A percentile compares a stretch with the other conserved stretches of the same genome.
Conservation (phyloP, 2,113 vertebrate genomes). For the Indicator indicator region DNA sequence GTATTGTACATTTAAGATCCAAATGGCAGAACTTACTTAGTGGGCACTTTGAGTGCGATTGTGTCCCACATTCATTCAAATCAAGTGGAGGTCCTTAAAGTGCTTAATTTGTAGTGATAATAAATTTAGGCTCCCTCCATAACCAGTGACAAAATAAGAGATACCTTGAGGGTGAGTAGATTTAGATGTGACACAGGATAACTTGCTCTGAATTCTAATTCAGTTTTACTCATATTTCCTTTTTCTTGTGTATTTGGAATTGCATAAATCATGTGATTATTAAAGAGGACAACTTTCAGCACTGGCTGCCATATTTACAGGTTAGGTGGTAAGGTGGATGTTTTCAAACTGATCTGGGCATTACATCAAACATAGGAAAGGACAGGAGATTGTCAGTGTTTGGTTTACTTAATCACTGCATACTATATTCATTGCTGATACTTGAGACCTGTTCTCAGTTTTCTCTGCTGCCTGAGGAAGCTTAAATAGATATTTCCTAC, state of each 20-base stretch:
- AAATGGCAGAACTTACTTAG: not conserved
- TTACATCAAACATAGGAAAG: not conserved
- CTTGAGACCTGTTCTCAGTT: not conserved
- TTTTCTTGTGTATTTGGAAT: not conserved
- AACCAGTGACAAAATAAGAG: not conserved
- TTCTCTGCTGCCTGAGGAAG: not conserved
- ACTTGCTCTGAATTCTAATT: not conserved
- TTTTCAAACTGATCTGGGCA: not conserved
- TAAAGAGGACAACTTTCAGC: not conserved
- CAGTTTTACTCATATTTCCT: not conserved
- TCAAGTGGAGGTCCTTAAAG: not conserved
- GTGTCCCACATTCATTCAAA: not conserved
- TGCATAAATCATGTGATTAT: not conserved
- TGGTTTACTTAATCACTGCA: not conserved
- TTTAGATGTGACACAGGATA: not conserved
- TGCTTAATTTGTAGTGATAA: not conserved
- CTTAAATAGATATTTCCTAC: not conserved
- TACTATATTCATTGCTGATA: not conserved
- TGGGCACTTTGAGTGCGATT: not conserved
- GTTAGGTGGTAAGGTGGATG: not conserved
- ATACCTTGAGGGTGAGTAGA: not conserved
- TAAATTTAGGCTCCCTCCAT: not conserved
- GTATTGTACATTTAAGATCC: not conserved
- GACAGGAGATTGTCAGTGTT: not conserved
- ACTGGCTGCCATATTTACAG: not conserved